Conservation (phyloP, 2,888 invertebrate genomes). For the Myopa tessellatipennis region DNA sequence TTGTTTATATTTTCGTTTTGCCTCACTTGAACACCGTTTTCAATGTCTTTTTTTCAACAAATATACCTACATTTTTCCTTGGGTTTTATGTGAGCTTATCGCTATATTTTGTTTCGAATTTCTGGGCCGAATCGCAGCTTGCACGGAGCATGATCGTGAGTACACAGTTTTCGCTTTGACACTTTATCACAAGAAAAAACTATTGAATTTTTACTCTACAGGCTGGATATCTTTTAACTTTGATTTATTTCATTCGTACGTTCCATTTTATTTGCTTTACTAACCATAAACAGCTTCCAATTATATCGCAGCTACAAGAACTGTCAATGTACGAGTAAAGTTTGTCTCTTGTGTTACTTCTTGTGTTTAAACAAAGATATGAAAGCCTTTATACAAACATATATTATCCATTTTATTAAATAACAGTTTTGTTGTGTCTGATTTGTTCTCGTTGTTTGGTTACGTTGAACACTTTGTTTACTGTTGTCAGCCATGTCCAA, state of each 20-base stretch:
- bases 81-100: slow-evolving; percentile 39
- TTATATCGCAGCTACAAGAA: too few species aligned
- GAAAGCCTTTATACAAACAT: too few species aligned
- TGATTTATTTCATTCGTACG: not conserved
- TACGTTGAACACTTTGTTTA: not conserved
- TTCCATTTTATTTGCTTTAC: not conserved
- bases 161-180: slow-evolving; percentile 68
- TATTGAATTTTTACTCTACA: not conserved
- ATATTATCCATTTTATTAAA: not conserved
- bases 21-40: too few species aligned
- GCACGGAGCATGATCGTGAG: slow-evolving; percentile 93
- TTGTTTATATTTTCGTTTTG: slow-evolving; percentile 39
- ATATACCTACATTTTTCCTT: slow-evolving; percentile 27
- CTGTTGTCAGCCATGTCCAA: not conserved
- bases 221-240: not conserved
- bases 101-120: slow-evolving; percentile 51
- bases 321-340: not conserved
- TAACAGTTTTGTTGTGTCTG: not conserved
- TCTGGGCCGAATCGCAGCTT: slow-evolving; percentile 72
- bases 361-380: not conserved
- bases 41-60: slow-evolving; percentile 37
- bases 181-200: not conserved
- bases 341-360: not conserved
- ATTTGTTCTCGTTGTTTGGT: not conserved
- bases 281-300: too few species aligned